Conservation (phyloP, 2,888 invertebrate species). For the Drosophila helvetica region DNA sequence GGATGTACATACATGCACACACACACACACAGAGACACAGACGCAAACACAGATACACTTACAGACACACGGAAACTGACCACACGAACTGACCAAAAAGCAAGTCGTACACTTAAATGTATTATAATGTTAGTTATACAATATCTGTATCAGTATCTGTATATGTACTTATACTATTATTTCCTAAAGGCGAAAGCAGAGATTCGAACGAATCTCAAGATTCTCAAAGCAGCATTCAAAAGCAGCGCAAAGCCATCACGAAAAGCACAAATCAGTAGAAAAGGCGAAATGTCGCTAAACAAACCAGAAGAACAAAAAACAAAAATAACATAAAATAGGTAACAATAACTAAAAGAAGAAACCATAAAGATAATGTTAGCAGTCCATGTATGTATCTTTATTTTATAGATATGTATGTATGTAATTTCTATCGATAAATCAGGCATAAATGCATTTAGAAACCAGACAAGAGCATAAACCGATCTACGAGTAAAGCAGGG, state of each 20-base stretch:
- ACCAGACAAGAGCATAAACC: conserved; percentile 38
- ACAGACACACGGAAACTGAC: conserved; percentile 25
- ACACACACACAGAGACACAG: conserved; percentile 39
- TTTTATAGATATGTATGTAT: conserved; percentile 72
- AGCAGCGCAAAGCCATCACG: conserved; percentile 68
- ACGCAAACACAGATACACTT: conserved; percentile 30
- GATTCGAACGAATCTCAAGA: conserved; percentile 11
- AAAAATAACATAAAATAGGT: conserved; percentile 49
- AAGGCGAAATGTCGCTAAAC: conserved; percentile 9
- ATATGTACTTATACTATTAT: conserved; percentile 48
- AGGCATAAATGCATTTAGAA: conserved; percentile 71
- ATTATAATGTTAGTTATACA: conserved; percentile 51
- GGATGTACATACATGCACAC: conserved; percentile 51
- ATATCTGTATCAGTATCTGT: conserved; percentile 53
- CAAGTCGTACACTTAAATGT: conserved; percentile 48
- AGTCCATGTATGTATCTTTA: conserved; percentile 72
- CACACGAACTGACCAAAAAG: conserved; percentile 68
- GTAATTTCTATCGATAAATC: conserved; percentile 71
- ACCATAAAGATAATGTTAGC: conserved; percentile 54
- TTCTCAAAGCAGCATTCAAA: conserved; percentile 50
- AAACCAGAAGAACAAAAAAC: conserved; percentile 13
- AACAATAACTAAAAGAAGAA: conserved; percentile 30
- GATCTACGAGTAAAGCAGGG: conserved; percentile 1
- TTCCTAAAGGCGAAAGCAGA: conserved; percentile 4
- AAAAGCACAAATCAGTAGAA: conserved; percentile 71